Conservation (phyloP, 2,113 vertebrate genomes). For the Podocnemis expansa region DNA sequence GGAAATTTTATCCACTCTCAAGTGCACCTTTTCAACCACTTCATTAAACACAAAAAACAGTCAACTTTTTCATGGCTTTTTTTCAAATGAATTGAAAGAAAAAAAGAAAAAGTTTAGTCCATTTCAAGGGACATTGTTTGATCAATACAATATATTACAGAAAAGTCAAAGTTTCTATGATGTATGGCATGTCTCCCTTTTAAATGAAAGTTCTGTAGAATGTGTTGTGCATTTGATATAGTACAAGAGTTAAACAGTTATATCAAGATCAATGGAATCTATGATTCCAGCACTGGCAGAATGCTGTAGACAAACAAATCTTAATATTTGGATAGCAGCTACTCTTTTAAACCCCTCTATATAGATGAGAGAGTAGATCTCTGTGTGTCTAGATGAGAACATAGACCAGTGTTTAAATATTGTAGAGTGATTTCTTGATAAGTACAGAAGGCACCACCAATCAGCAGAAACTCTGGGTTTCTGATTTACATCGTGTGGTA, state of each 20-base stretch:
- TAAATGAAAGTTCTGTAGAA: neutral
- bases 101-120: neutral
- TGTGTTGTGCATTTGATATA: neutral
- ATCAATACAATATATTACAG: neutral
- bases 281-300: neutral
- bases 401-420: neutral
- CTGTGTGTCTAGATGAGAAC: neutral
- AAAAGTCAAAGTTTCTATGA: neutral
- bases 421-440: neutral
- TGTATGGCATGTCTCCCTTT: neutral
- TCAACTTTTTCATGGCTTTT: neutral
- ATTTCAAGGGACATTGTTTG: neutral
- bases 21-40: neutral
- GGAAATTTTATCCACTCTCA: neutral
- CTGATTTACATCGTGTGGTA: neutral
- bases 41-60: neutral
- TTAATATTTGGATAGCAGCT: neutral
- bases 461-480: neutral
- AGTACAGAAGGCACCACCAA: neutral
- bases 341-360: neutral
- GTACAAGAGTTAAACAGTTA: neutral
- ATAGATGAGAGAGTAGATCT: neutral
- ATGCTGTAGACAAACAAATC: neutral
- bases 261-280: neutral
- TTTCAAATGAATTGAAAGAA: neutral